A percentile compares a stretch with the other conserved stretches of the same genome.
phyloP scores from a whole-genome alignment of 2,113 vertebrate species.

The Gopherus flavomarginatus region DNA sequence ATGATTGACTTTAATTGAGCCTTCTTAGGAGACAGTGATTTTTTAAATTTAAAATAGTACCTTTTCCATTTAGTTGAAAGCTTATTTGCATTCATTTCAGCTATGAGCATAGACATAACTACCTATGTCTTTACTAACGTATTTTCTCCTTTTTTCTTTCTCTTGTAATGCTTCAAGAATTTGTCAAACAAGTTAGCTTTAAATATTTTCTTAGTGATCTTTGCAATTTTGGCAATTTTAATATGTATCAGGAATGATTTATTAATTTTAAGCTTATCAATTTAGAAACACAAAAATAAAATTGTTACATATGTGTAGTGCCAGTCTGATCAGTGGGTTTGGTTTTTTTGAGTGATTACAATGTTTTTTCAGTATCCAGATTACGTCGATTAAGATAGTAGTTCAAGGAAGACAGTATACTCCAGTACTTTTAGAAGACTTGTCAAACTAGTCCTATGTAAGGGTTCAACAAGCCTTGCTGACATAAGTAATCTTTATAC shows the following conservation, averaged over 20 bases:
- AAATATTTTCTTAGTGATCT: conserved; percentile 28
- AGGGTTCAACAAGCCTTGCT: not conserved
- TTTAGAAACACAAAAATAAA: not conserved
- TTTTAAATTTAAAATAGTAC: conserved; percentile 32
- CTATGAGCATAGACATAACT: not conserved
- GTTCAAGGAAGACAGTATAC: not conserved
- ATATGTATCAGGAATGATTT: not conserved
- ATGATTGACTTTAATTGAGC: conserved; percentile 40
- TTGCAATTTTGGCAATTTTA: not conserved
- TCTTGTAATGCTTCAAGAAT: not conserved
- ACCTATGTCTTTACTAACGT: not conserved
- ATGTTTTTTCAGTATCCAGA: not conserved
- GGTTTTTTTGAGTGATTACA: not conserved
- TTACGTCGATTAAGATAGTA: not conserved
- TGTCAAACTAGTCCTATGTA: not conserved
- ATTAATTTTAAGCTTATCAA: not conserved
- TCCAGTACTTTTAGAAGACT: not conserved
- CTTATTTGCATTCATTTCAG: conserved; percentile 40
- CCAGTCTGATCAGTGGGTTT: not conserved
- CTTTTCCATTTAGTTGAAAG: not conserved
- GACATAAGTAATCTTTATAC: not conserved
- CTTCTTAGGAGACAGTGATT: conserved; percentile 39
- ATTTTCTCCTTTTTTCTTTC: not conserved
- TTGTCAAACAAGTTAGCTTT: not conserved
- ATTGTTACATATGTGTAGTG: not conserved